A percentile compares a stretch with the other conserved stretches of the same genome.
These are phyloP conservation scores for Crenuchus spilurus DNA, from an alignment of 2,797 vertebrate genomes.

Conservation along the genomic window DNA sequence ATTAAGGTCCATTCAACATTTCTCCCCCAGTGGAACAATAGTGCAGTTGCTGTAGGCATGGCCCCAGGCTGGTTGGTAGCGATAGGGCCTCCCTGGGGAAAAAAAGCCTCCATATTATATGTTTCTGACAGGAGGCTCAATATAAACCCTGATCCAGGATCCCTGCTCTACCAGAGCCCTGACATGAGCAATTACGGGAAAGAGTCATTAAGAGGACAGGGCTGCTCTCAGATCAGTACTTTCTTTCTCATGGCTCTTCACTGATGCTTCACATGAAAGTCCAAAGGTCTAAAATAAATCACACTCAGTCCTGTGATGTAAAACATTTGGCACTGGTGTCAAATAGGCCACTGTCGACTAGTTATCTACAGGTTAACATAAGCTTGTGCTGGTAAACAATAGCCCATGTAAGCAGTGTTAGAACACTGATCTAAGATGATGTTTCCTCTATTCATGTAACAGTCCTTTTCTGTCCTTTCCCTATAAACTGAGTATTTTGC, in stretches of 20 bases:
- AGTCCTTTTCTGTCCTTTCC: too few relatives aligned
- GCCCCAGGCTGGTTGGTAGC: conserved; percentile 69
- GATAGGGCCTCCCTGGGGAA: conserved; percentile 74
- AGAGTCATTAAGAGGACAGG: background rate
- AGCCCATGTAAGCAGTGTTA: too few relatives aligned
- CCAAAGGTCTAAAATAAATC: too few relatives aligned
- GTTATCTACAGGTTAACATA: too few relatives aligned
- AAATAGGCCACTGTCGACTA: too few relatives aligned
- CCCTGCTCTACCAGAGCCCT: conserved; percentile 55
- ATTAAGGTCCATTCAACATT: conserved; percentile 73
- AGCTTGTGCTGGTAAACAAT: too few relatives aligned
- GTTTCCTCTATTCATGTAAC: too few relatives aligned
- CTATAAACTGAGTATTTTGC: too few relatives aligned
- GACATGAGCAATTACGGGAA: conserved; percentile 25
- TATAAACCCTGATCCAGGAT: conserved; percentile 50
- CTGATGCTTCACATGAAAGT: background rate
- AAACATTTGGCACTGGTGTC: too few relatives aligned
- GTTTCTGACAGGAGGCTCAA: conserved; percentile 55
- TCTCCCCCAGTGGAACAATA: conserved; percentile 67
- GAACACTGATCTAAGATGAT: too few relatives aligned
- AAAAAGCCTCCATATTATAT: background rate
- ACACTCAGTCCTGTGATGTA: too few relatives aligned
- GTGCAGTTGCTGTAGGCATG: conserved; percentile 62
- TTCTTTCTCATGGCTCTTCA: background rate
- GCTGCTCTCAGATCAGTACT: conserved; percentile 19